Evolutionary conservation across 2,113 vertebrate genomes (phyloP), one percentile per base, ranked within the genome.

Genomic region (Phalacrocorax pelagicus): DNA sequence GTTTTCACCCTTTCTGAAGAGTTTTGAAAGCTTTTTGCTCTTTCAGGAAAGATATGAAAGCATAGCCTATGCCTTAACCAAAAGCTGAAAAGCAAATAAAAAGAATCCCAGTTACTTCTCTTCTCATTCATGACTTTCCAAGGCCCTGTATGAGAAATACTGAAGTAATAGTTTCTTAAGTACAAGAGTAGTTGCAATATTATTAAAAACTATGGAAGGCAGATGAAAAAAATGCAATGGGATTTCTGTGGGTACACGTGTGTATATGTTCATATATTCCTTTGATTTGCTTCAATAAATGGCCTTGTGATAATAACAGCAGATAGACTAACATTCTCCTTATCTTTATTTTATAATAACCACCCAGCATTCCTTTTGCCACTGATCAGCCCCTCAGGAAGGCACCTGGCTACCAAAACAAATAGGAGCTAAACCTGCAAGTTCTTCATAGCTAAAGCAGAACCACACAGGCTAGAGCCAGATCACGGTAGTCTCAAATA

Each of bases 31-130:
- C 52, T 90, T 79, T 90, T 66, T 70, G 75, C 12, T 77, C 79
- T 88, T 94, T 92, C 44, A 74, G 59, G 24, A 49, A 95, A 94
- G 24, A 51, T 67, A 67, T 20, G 19, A 94, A 87, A 91, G 78
- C 40, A 73, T 21, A 91, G 59, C 6, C 69, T 63, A 23, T 90
- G 65, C 61, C 36, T 93, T 71, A 94, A 91, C 55, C 52, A 88
- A 94, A 95, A 94, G 44, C 65, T 66, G 47, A 86, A 94, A 89
- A 87, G 57, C 70, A 95, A 96, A 91, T 63, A 87, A 71, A 92
- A 95, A 52, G 42, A 84, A 82, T 62, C 24, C 5, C 1, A 62
- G 40, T 55, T 69, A 38, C 22, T 90, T 81, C 42, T 93, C 42
- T 42, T 92, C 26, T 91, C 38, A 85, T 52, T 75, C 24, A 47